A percentile compares a stretch with the other conserved stretches of the same genome.
Evolutionary conservation across 2,888 invertebrate genomes (phyloP).

Genomic region (Macrosiphum euphorbiae): DNA sequence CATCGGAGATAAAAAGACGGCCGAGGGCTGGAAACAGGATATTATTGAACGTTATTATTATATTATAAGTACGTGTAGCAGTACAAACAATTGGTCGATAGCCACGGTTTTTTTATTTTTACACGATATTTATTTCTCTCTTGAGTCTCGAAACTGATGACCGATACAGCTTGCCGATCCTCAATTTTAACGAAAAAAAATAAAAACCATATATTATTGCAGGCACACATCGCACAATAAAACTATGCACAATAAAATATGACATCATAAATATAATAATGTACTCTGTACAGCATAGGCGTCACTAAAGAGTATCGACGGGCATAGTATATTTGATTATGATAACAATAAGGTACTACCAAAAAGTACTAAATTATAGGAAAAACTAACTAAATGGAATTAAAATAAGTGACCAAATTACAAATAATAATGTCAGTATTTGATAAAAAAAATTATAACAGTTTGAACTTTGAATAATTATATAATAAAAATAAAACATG

Average conservation of each 20-base stretch:
- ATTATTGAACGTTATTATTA: background rate
- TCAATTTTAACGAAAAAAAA: background rate
- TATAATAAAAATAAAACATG: too few species aligned
- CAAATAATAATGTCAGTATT: too few species aligned
- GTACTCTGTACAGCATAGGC: too few species aligned
- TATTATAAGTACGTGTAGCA: background rate
- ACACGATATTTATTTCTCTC: background rate
- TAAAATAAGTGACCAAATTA: too few species aligned
- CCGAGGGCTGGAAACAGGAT: background rate
- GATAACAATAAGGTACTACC: too few species aligned
- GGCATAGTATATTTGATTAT: too few species aligned
- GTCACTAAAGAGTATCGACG: too few species aligned
- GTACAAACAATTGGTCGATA: background rate
- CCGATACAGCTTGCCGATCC: background rate
- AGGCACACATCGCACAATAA: background rate
- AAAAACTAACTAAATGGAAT: too few species aligned
- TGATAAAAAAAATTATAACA: too few species aligned
- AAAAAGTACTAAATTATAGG: too few species aligned
- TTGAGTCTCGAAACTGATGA: background rate
- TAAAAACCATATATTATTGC: background rate
- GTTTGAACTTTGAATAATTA: too few species aligned
- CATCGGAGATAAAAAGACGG: background rate
- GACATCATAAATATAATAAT: background rate
- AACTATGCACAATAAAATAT: background rate
- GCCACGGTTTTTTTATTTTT: background rate